A percentile compares a stretch with the other conserved stretches of the same genome.
Evolutionary conservation across 2,888 invertebrate species (phyloP).

Genomic region (Melanchra persicariae): DNA sequence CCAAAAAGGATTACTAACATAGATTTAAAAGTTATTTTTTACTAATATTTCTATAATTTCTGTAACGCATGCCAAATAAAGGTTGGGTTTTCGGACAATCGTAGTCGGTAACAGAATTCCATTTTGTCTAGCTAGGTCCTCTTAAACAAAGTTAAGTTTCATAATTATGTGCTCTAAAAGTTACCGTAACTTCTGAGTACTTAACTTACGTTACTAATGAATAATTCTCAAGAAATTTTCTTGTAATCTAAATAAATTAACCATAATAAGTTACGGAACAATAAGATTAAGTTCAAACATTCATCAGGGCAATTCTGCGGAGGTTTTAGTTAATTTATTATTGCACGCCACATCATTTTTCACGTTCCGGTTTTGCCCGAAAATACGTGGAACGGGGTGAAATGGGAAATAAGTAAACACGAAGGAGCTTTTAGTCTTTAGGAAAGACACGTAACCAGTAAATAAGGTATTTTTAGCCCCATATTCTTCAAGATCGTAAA

Average conservation of each 20-base stretch:
- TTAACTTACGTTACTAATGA: not conserved
- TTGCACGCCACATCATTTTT: slow-evolving; percentile 33
- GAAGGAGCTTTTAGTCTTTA: slow-evolving; percentile 8
- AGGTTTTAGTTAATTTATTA: slow-evolving; percentile 35
- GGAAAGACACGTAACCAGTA: not conserved
- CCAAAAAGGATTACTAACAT: too few species aligned
- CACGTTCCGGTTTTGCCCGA: slow-evolving; percentile 15
- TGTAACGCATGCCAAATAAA: too few species aligned
- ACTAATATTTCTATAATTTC: too few species aligned
- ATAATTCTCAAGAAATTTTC: not conserved
- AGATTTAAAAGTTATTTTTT: too few species aligned
- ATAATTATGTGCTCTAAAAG: not conserved
- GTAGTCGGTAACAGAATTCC: not conserved
- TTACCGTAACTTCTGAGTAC: not conserved
- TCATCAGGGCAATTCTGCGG: slow-evolving; percentile 6
- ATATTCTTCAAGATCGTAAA: not conserved
- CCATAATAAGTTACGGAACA: not conserved
- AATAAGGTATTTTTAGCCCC: not conserved
- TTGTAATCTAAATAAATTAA: slow-evolving; percentile 13
- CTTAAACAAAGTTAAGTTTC: not conserved
- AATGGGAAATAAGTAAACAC: slow-evolving; percentile 7
- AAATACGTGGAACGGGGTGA: slow-evolving; percentile 12
- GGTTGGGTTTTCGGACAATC: too few species aligned
- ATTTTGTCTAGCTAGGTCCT: not conserved
- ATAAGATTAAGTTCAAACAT: slow-evolving; percentile 15